phyloP scores from a whole-genome alignment of 2,797 vertebrate species.

The Emydoidea blandingii region DNA sequence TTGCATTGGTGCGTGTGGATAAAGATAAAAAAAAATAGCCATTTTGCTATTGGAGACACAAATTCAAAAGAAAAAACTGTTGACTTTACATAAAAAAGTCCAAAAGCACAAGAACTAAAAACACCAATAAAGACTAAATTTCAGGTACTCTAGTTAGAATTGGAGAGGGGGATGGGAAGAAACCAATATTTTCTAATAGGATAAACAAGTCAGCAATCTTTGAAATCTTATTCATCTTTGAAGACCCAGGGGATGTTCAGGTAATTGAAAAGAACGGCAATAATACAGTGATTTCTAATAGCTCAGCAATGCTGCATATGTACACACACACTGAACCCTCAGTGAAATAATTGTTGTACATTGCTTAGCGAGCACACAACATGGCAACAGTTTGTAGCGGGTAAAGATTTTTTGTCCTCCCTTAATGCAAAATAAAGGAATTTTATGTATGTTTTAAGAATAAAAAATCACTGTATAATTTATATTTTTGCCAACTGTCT shows the following conservation, averaged over 20 bases:
- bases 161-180: not conserved
- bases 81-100: slow-evolving; percentile 17
- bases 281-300: slow-evolving; percentile 44
- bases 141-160: slow-evolving; percentile 29
- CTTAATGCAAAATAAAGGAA: slow-evolving; percentile 19
- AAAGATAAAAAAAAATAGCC: slow-evolving; percentile 13
- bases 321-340: slow-evolving; percentile 43
- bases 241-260: slow-evolving; percentile 58
- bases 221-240: slow-evolving; percentile 67
- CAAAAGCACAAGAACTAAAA: not conserved
- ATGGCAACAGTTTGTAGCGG: slow-evolving; percentile 21
- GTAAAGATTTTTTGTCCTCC: slow-evolving; percentile 63
- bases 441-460: slow-evolving; percentile 53
- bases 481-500: slow-evolving; percentile 45
- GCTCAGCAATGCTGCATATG: slow-evolving; percentile 39
- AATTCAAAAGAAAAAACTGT: slow-evolving; percentile 8
- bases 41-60: slow-evolving; percentile 17
- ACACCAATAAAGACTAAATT: slow-evolving; percentile 36
- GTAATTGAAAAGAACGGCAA: slow-evolving; percentile 65
- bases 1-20: not conserved
- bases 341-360: slow-evolving; percentile 53
- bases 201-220: slow-evolving; percentile 64
- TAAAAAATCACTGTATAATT: slow-evolving; percentile 55
- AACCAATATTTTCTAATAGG: slow-evolving; percentile 41
- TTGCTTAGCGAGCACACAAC: slow-evolving; percentile 48